Evolutionary conservation across 2,797 vertebrate species (phyloP), one percentile per base, ranked within the genome.

Genomic region (Naso thynnoides): DNA sequence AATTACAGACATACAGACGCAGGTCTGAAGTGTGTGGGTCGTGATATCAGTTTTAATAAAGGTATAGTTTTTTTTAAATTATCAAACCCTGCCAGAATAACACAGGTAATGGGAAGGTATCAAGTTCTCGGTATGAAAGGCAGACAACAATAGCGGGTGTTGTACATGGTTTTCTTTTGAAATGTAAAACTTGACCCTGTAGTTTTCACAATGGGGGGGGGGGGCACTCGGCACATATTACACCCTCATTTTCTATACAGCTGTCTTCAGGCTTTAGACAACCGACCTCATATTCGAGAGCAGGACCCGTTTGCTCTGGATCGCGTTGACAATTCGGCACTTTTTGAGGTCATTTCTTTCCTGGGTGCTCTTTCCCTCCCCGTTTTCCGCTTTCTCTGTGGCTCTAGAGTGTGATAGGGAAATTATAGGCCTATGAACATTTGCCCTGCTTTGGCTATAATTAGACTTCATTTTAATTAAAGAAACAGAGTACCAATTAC

Each of bases 401-500:
- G 72, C 81, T 88, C 67, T 58, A 80, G 76, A 84, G 87, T 86
- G 79, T 79, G 86, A 90, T 83, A 68, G 76, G 73, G 76, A 93
- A 95, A 93, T 93, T 91, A 92, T 61, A 90, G 90, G 82, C 72
- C 78, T 76, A 79, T 42, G 84, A 90, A 85, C 83, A 64, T 88
- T 91, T 87, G 86, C 91, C 76, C 86, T 72, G 82, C 81, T 85
- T 84, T 58, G 63, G 81, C 90, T 92, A 89, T 92, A 94, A 95
- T 95, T 95, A 94, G 82, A 85, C 79, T 88, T 84, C 77, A 86
- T 93, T 93, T 93, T 92, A 94, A 94, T 94, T 93, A 93, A 92
- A 87, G 90, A 91, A 88, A 90, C 83, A 90, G 86, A 87, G 89
- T 86, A 68, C 77, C 93, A 93, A 94, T 95, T 94, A 95, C 79